Base-by-base conservation (phyloP, 2,797 vertebrate species). In the Sparus aurata region DNA sequence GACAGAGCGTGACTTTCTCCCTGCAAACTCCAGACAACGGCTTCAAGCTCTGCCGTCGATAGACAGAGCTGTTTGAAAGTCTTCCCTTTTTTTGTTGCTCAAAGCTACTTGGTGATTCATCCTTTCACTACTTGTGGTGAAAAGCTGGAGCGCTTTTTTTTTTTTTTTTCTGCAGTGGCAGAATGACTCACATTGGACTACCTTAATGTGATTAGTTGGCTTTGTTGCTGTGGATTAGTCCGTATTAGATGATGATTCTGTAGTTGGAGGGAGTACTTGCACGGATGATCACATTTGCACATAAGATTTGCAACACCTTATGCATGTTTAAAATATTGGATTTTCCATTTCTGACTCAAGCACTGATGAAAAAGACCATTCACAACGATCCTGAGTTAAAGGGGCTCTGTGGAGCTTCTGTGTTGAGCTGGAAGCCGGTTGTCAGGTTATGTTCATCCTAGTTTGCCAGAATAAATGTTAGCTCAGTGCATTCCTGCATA, bases 1-100 rank as follows among this genome's bases (percentile, higher is more conserved):
- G 87, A 87, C 82, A 69, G 83, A 85, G 75, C 61, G 54, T 81
- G 84, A 91, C 85, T 85, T 69, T 81, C 76, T 75, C 64, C 67
- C 75, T 53, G 74, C 67, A 47, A 82, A 87, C 69, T 58, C 60
- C 61, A 85, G 75, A 89, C 75, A 83, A 68, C 82, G 73, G 82
- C 72, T 80, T 82, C 77, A 34, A 80, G 80, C 74, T 55, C 59
- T 27, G 54, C 63, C 59, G 38, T 82, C 25, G 34, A 69, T 38
- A 75, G 75, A 66, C 61, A 23, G 81, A 17, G 47, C 57, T 68
- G 72, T 85, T 80, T 82, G 70, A 81, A 83, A 85, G 76, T 72
- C 66, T 80, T 84, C 72, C 58, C 67, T 75, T 75, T 82, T 10
- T 80, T 53, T 75, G 62, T 87, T 84, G 59, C 86, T 76, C 69